A percentile compares a stretch with the other conserved stretches of the same genome.
phyloP scores from a whole-genome alignment of 2,888 invertebrate genomes.

The Rhagonycha lutea region DNA sequence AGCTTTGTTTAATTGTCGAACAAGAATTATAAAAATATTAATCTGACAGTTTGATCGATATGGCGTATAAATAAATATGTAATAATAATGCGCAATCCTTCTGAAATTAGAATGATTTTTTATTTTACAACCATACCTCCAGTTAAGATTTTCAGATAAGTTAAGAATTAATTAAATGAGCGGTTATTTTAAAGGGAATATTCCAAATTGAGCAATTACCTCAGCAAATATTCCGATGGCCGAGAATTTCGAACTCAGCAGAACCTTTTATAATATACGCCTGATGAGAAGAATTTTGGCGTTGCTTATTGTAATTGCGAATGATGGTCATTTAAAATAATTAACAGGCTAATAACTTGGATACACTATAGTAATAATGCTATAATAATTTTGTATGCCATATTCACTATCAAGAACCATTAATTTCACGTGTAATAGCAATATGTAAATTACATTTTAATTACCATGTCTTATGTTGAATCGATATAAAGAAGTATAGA shows the following conservation, averaged over 20 bases:
- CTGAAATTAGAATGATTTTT: background rate
- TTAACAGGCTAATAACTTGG: background rate
- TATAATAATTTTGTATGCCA: background rate
- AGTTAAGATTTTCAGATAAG: background rate
- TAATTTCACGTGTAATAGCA: background rate
- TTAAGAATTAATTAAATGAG: background rate
- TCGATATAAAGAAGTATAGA: background rate
- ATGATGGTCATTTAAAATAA: background rate
- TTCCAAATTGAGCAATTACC: background rate
- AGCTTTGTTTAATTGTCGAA: background rate
- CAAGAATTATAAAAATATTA: background rate
- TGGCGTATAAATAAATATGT: background rate
- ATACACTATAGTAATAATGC: background rate
- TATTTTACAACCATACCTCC: background rate
- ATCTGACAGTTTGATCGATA: conserved; percentile 2
- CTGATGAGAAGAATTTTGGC: background rate
- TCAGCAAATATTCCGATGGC: background rate
- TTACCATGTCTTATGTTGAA: background rate
- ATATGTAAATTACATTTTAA: background rate
- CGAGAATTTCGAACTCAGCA: background rate
- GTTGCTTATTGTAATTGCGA: background rate
- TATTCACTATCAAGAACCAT: background rate
- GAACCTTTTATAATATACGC: background rate
- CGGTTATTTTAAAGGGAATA: background rate
- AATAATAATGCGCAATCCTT: background rate